Base-by-base conservation (phyloP, 2,888 invertebrate species). In the Dicyrtoma fusca region DNA sequence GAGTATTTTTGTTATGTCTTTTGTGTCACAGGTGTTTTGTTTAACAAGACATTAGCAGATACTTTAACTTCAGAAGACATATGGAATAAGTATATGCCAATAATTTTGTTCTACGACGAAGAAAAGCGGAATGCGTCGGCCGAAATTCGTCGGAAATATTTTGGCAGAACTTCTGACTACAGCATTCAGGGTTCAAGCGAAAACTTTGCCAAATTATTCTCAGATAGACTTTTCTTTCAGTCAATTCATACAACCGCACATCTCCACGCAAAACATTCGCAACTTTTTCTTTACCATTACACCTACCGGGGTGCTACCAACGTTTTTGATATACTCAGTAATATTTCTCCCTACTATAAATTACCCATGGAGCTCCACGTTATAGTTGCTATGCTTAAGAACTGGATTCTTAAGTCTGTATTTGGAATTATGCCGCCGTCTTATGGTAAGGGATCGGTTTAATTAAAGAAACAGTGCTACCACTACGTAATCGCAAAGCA, bases 51-150 rank as follows among this genome's bases (percentile, higher is more conserved):
- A 0, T 53, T 70, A 8, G 17, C 62, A 1, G 62, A 62, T 5
- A 19, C 49, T 1, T 19, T 70, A n/a, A 47, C 26, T 51, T 11
- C 17, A 47, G n/a, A 23, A 21, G 45, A 70, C 11, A 47, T 62
- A 13, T 70, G 70, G 70, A 70, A 70, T n/a, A 61, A 42, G 42
- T 64, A 64, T 49, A 64, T 64, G 64, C 69, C 63, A 34, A 45
- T 70, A 11, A 63, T 70, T 25, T 44, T 62, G 6, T 70, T 62
- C n/a, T n/a, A n/a, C 17, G 51, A 70, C 10, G 59, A 62, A 19
- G 26, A 21, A 1, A 63, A 70, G 17, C 23, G 25, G 23, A 47
- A 70, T 14, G 70, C 70, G 1, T 70, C 62, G 1, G 61, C 51
- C 6, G 17, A 47, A 23, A 47, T 70, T 19, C 26, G 63, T 17